phyloP scores from a whole-genome alignment of 2,113 vertebrate genomes.

The Malurus melanocephalus region DNA sequence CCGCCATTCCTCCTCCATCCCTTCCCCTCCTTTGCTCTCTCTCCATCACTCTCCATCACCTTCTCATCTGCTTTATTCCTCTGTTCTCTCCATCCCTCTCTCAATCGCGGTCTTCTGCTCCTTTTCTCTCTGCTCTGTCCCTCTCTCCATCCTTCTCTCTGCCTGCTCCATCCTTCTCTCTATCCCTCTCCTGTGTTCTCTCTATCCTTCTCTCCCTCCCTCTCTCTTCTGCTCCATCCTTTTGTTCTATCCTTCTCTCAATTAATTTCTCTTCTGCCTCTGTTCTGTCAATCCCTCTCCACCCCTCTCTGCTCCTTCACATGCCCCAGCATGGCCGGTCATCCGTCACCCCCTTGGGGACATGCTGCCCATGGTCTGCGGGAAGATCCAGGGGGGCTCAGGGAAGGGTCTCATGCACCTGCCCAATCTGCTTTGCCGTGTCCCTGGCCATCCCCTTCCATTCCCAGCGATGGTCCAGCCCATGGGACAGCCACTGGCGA shows the following conservation, averaged over 20 bases:
- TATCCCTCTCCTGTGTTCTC: too few species aligned
- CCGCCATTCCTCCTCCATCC: background rate
- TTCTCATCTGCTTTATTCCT: background rate
- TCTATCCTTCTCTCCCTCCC: background rate
- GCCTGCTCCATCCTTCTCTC: too few species aligned
- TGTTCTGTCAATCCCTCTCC: background rate
- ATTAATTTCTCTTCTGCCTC: background rate
- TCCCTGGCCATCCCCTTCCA: too few species aligned
- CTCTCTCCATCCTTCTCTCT: too few species aligned
- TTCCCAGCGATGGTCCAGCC: background rate
- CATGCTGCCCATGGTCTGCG: accelerated
- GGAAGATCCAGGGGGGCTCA: background rate
- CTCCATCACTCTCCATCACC: background rate
- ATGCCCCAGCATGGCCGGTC: accelerated
- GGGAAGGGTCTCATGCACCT: background rate
- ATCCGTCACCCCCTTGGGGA: background rate
- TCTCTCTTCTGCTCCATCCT: background rate
- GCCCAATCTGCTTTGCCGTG: accelerated
- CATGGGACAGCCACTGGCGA: accelerated
- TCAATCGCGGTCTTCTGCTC: too few species aligned
- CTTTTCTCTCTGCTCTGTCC: background rate
- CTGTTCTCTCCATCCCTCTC: too few species aligned
- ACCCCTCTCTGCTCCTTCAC: background rate
- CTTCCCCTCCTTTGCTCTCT: background rate
- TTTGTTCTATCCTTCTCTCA: background rate